phyloP scores from a whole-genome alignment of 1,140 invertebrate genomes.

The Tyrophagus putrescentiae region DNA sequence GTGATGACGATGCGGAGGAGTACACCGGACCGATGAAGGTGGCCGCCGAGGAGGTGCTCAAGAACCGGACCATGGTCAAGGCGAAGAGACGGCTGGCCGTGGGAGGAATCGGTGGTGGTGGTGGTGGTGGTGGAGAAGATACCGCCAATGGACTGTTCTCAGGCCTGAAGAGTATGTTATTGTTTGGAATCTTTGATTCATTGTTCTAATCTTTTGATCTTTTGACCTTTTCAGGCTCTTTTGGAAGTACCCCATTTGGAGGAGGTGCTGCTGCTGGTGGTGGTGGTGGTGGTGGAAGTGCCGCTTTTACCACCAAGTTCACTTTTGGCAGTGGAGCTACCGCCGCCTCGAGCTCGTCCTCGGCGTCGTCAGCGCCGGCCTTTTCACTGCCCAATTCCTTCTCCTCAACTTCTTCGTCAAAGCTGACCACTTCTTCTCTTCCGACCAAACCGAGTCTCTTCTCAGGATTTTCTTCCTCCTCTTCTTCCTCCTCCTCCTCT shows the following conservation, averaged over 20 bases:
- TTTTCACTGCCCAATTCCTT: background rate
- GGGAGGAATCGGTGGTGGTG: too few relatives aligned
- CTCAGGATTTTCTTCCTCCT: background rate
- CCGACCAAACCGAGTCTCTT: background rate
- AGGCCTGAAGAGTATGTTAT: background rate
- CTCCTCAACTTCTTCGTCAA: background rate
- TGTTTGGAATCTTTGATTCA: background rate
- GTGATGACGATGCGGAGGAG: background rate
- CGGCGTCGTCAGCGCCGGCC: background rate
- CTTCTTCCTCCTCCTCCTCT: background rate
- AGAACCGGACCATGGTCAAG: conserved; percentile 2
- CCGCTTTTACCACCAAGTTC: background rate
- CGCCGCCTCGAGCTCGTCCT: background rate
- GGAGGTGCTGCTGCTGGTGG: background rate
- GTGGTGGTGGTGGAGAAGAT: too few relatives aligned
- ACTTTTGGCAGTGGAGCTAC: background rate
- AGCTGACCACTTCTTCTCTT: background rate
- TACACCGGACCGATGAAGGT: background rate
- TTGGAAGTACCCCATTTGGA: background rate
- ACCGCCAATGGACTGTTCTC: background rate
- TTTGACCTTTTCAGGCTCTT: background rate
- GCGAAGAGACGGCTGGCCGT: conserved; percentile 1
- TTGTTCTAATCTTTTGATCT: background rate
- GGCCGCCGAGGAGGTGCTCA: background rate
- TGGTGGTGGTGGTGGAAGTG: background rate